Conservation (phyloP, 2,888 invertebrate genomes). For the Macaria liturata region DNA sequence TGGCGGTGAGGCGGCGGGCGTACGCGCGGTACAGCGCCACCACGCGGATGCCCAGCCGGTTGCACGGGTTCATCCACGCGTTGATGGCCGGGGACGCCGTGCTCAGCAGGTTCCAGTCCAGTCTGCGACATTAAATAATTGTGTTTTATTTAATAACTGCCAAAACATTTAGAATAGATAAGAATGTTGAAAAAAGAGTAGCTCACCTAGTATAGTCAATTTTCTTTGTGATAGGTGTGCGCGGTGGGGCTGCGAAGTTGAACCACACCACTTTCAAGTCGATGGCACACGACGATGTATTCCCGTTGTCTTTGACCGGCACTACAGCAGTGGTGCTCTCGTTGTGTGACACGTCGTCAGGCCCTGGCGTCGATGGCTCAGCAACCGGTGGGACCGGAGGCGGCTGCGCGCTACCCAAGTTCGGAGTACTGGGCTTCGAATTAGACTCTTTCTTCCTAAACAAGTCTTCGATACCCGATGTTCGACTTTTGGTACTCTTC, state of each 20-base stretch:
- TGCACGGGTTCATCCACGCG: slow-evolving; percentile 98
- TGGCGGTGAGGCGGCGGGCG: slow-evolving; percentile 91
- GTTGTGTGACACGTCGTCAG: slow-evolving; percentile 66
- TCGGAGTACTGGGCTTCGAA: slow-evolving; percentile 84
- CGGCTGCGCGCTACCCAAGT: slow-evolving; percentile 71
- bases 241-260: slow-evolving; percentile 98
- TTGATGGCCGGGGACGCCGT: slow-evolving; percentile 98
- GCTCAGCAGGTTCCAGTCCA: slow-evolving; percentile 98
- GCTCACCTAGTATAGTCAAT: slow-evolving; percentile 94
- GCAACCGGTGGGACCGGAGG: slow-evolving; percentile 60
- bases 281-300: slow-evolving; percentile 93
- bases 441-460: slow-evolving; percentile 82
- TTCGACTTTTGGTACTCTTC: slow-evolving; percentile 56
- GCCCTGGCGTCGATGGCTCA: slow-evolving; percentile 62
- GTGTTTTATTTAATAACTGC: too few relatives aligned
- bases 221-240: slow-evolving; percentile 96
- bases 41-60: slow-evolving; percentile 93
- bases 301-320: slow-evolving; percentile 86
- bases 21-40: slow-evolving; percentile 91
- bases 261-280: slow-evolving; percentile 97
- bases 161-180: too few relatives aligned
- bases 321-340: slow-evolving; percentile 66
- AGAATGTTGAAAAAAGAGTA: too few relatives aligned
- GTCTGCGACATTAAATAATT: slow-evolving; percentile 72
- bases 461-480: slow-evolving; percentile 74